These are phyloP conservation scores for Phrixothrix hirtus DNA, from an alignment of 2,888 invertebrate species.

Conservation along the genomic window DNA sequence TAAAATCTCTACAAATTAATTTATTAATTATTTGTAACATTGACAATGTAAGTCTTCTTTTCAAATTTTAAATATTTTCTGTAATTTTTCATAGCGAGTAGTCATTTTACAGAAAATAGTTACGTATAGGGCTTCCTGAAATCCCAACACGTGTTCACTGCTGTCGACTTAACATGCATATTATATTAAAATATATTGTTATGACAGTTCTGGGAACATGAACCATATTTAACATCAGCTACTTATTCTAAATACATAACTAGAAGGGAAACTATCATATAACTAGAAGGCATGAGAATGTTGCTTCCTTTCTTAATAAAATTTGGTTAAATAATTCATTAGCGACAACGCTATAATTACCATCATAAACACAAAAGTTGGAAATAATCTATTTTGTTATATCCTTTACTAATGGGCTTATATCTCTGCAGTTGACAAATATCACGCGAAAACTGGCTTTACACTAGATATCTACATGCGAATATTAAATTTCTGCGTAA, in stretches of 20 bases:
- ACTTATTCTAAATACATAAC: conserved; percentile 47
- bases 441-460: conserved; percentile 14
- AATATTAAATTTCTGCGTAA: conserved; percentile 31
- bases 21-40: no score
- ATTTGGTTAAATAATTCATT: neutral
- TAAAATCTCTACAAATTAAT: no score
- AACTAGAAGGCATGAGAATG: conserved; percentile 29
- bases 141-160: conserved; percentile 44
- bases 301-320: no score
- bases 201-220: conserved; percentile 50
- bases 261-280: conserved; percentile 28
- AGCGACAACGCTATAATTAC: no score
- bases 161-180: conserved; percentile 46
- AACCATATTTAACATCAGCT: conserved; percentile 48
- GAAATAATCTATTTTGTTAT: conserved; percentile 11
- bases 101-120: no score
- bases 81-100: no score
- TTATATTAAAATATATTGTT: conserved; percentile 53
- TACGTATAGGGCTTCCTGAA: no score
- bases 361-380: no score
- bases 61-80: no score
- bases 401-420: conserved; percentile 10
- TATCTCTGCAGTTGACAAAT: conserved; percentile 22
- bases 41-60: no score
- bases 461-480: conserved; percentile 22